Conservation (phyloP, 2,888 invertebrate species). For the Rotaria sp. region DNA sequence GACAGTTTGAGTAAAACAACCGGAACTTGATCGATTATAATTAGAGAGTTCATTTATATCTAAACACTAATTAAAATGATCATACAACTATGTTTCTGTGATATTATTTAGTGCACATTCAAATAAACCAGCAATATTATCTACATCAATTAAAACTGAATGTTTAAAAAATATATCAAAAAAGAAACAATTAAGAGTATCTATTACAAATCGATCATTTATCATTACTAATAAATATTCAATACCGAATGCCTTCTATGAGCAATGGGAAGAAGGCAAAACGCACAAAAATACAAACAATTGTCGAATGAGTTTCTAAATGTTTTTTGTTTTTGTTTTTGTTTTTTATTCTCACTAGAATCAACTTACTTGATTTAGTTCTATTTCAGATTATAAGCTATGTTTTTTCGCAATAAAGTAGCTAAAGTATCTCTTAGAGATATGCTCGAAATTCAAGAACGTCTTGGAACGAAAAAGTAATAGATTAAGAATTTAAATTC, state of each 20-base stretch:
- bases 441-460: conserved; percentile 29
- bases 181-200: not conserved
- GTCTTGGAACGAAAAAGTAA: conserved; percentile 23
- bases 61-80: too few species aligned
- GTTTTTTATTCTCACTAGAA: not conserved
- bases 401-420: conserved; percentile 18
- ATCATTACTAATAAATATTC: not conserved
- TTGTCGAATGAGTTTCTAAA: not conserved
- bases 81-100: too few species aligned
- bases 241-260: not conserved
- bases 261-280: not conserved
- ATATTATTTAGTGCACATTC: not conserved
- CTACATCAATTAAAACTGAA: not conserved
- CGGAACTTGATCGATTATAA: too few species aligned
- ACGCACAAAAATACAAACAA: not conserved
- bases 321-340: not conserved
- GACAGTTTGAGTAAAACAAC: too few species aligned
- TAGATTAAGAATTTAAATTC: not conserved
- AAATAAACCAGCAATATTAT: not conserved
- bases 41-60: not conserved
- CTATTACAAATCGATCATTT: conserved; percentile 7
- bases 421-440: conserved; percentile 12
- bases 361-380: not conserved
- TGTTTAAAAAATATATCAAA: not conserved
- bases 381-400: not conserved